Conservation (phyloP, 2,888 invertebrate species). For the Eristalis arbustorum region DNA sequence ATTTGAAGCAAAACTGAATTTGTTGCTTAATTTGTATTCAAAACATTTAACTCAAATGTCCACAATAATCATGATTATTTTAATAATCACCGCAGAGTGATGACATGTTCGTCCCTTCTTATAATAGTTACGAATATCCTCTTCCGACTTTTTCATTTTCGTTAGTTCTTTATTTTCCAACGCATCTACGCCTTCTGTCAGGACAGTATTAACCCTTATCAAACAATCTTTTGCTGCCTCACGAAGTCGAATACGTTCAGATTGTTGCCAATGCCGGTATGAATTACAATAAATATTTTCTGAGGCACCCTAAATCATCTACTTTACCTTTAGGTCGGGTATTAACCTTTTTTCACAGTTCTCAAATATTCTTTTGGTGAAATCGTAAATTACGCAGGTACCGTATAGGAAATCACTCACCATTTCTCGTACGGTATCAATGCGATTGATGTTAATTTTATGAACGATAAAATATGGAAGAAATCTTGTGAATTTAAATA, state of each 20-base stretch:
- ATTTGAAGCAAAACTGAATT: background rate
- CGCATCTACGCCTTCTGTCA: slow-evolving; percentile 3
- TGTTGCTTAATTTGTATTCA: slow-evolving; percentile 8
- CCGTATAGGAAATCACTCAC: background rate
- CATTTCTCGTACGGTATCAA: background rate
- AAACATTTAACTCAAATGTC: background rate
- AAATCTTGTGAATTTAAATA: slow-evolving; percentile 3
- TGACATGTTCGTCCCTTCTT: slow-evolving; percentile 8
- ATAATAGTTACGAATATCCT: background rate
- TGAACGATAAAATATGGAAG: background rate
- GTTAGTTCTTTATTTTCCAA: background rate
- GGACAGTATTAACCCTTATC: slow-evolving; percentile 27
- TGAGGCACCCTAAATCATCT: slow-evolving; percentile 25
- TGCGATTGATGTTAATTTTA: slow-evolving; percentile 15
- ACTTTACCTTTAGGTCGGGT: slow-evolving; percentile 13
- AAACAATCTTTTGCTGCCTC: background rate
- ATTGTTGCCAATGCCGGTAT: slow-evolving; percentile 19
- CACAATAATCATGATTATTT: slow-evolving; percentile 6
- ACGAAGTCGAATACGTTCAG: background rate
- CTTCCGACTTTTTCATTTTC: slow-evolving; percentile 22
- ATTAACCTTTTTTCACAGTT: slow-evolving; percentile 4
- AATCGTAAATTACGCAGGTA: slow-evolving; percentile 14
- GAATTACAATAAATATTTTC: slow-evolving; percentile 37
- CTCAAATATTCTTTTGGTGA: slow-evolving; percentile 18
- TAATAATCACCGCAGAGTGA: slow-evolving; percentile 23